Evolutionary conservation across 2,888 invertebrate genomes (phyloP).

Genomic region (Sminthurinus aureus): DNA sequence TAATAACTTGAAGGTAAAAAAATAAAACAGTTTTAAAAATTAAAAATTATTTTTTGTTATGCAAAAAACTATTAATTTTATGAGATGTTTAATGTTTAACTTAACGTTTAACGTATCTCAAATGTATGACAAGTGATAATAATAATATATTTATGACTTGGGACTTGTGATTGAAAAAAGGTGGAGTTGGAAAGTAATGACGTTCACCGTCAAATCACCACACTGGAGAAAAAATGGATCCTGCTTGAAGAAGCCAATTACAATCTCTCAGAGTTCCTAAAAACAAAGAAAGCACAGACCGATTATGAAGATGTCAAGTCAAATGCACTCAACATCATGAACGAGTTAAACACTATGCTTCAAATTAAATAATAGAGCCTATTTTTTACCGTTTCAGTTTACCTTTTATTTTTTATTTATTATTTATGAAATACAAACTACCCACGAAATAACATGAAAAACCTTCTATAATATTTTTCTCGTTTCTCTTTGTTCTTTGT

Average conservation of each 20-base stretch:
- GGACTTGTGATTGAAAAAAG: slow-evolving; percentile 65
- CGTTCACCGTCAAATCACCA: slow-evolving; percentile 73
- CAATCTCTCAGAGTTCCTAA: slow-evolving; percentile 73
- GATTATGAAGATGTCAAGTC: slow-evolving; percentile 73
- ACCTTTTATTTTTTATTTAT: no score
- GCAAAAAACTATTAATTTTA: background rate
- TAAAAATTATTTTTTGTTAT: background rate
- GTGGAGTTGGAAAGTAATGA: slow-evolving; percentile 74
- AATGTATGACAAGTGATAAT: background rate
- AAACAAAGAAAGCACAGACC: slow-evolving; percentile 72
- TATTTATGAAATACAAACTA: no score
- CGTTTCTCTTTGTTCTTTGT: no score
- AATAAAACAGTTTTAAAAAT: background rate
- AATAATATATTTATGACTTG: slow-evolving; percentile 11
- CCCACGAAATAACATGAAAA: no score
- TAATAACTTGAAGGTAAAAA: slow-evolving; percentile 66
- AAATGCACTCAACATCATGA: slow-evolving; percentile 68
- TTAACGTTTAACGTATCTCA: background rate
- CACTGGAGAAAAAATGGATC: slow-evolving; percentile 74
- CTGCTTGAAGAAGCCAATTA: slow-evolving; percentile 75
- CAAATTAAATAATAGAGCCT: slow-evolving; percentile 40
- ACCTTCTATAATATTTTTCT: no score
- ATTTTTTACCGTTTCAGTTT: background rate
- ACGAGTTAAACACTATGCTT: slow-evolving; percentile 66
- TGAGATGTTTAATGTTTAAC: no score